Conservation (phyloP, 2,113 vertebrate genomes). For the Carassius carassius region DNA sequence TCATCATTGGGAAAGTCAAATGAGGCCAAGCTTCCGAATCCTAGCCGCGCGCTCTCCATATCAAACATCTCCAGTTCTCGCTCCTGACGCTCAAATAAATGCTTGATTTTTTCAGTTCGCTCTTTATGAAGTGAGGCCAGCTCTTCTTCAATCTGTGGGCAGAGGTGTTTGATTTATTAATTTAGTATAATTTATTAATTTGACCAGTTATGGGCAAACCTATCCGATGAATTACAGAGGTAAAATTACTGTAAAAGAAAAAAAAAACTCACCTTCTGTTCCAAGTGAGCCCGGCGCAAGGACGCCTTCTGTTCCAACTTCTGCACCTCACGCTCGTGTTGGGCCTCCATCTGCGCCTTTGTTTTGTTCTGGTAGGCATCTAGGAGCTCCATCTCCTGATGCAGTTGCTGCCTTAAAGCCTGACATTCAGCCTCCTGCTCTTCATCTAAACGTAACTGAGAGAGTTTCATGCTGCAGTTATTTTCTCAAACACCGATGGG, state of each 20-base stretch:
- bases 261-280: conserved; percentile 86
- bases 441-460: conserved; percentile 94
- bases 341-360: conserved; percentile 97
- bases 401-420: conserved; percentile 95
- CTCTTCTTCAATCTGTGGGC: conserved; percentile 94
- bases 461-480: conserved; percentile 52
- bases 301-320: conserved; percentile 98
- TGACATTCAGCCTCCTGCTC: conserved; percentile 99
- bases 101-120: conserved; percentile 94
- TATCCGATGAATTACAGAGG: neutral
- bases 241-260: conserved; percentile 62
- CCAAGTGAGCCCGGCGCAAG: conserved; percentile 93
- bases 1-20: conserved; percentile 98
- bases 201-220: too few relatives aligned
- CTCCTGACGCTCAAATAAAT: conserved; percentile 94
- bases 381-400: conserved; percentile 99
- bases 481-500: neutral
- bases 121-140: conserved; percentile 96
- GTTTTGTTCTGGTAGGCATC: conserved; percentile 99
- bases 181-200: too few relatives aligned
- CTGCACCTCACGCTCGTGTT: conserved; percentile 94
- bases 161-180: too few relatives aligned
- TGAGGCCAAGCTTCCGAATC: conserved; percentile 91
- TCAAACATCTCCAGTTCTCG: conserved; percentile 94
- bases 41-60: conserved; percentile 93